Base-by-base conservation (phyloP, 2,888 invertebrate species). In the Drosophila engyochracea region DNA sequence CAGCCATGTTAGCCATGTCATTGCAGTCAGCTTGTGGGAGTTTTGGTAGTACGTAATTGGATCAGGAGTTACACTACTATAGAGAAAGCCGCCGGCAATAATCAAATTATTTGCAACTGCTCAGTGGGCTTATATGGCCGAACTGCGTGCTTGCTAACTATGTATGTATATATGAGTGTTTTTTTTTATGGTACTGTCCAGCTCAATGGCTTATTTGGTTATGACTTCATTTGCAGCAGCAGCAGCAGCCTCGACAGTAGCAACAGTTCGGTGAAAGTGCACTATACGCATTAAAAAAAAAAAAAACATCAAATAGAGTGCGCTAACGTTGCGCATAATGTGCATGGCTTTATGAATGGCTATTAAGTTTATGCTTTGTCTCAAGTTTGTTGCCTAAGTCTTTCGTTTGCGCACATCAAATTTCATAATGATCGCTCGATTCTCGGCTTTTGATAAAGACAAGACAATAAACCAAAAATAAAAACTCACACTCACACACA, bases 151-250 rank as follows among this genome's bases (percentile, higher is more conserved):
- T 44, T 58, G 58, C 44, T 31, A 58, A 31, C 57, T 39, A n/a
- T n/a, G 25, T 33, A 7, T 22, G 22, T 16, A 30, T 67, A 39
- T 54, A 31, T n/a, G n/a, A 41, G 65, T 3, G 66, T 60, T 70
- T 70, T 70, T 70, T 60, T 61, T 67, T 76, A 75, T 64, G 63
- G 66, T 33, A 47, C 47, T 68, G 67, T 59, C 66, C 66, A 70
- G 53, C 30, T 71, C 54, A 57, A 67, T 49, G 73, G 72, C 85
- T 74, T 88, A 79, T 88, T 88, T 90, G 89, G 89, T 85, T 88
- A 90, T 90, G 89, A 85, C 85, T 90, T 90, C 83, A 86, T 86
- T 85, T 81, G 78, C 74, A 53, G 71, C 57, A n/a, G 49, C 61
- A 30, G n/a, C 61, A 31, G 16, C 58, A 30, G 30, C 19, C 7